Percentiles rank a stretch among this genome's conserved stretches.
Evolutionary conservation across 2,888 invertebrate species (phyloP).

Genomic region (Timema podura): DNA sequence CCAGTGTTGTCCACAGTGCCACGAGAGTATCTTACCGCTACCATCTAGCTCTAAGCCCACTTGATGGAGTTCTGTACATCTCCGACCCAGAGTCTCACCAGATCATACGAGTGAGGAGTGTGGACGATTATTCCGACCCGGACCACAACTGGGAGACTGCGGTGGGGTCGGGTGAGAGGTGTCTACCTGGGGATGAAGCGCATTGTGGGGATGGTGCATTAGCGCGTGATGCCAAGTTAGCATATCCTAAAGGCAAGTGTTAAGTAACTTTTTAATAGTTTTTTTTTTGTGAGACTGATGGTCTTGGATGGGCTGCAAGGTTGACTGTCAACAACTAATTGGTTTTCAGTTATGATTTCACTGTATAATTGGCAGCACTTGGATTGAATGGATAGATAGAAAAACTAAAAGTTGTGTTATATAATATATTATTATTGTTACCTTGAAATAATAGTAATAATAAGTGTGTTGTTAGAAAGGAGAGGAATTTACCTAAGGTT

Average conservation of each 20-base stretch:
- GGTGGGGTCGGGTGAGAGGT: conserved; percentile 91
- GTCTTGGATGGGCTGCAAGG: too few species aligned
- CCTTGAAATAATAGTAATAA: too few species aligned
- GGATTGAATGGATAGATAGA: too few species aligned
- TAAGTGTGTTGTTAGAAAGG: too few species aligned
- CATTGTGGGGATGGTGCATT: conserved; percentile 94
- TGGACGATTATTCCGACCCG: conserved; percentile 76
- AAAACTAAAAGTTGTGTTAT: too few species aligned
- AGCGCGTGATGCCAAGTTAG: conserved; percentile 88
- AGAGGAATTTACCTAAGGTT: too few species aligned
- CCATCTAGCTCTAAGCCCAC: conserved; percentile 92
- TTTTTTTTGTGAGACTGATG: too few species aligned
- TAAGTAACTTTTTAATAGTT: too few species aligned
- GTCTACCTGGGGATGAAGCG: conserved; percentile 87
- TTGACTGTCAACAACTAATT: too few species aligned
- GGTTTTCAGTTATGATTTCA: too few species aligned
- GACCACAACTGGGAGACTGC: conserved; percentile 93
- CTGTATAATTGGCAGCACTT: too few species aligned
- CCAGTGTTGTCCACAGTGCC: conserved; percentile 59
- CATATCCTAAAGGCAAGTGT: conserved; percentile 80
- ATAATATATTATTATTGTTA: too few species aligned
- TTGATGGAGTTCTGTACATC: conserved; percentile 90
- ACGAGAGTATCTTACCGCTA: conserved; percentile 93
- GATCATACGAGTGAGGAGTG: conserved; percentile 81
- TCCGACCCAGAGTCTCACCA: conserved; percentile 95